Base-by-base conservation (phyloP, 2,113 vertebrate genomes). In the Bettongia penicillata region DNA sequence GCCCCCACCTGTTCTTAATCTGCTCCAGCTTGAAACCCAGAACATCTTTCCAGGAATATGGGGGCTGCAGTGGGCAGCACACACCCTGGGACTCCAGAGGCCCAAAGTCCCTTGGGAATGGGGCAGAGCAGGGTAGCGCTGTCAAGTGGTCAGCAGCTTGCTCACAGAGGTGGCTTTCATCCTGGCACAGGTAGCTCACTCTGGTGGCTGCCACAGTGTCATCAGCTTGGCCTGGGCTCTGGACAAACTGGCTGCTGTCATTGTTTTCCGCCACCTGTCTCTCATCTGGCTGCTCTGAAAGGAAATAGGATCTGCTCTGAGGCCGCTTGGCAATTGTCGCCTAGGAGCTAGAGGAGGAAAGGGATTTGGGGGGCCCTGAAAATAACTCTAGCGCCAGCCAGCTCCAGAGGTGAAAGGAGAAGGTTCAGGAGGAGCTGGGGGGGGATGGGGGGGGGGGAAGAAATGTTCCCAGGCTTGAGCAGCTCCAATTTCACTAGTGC, bases 291-390 rank as follows among this genome's bases (percentile, higher is more conserved):
- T 16, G 97, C 57, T 91, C 95, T 28, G 89, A 95, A 94, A 95
- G 92, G 97, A 97, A 97, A 97, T 94, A 51, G 94, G 95, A 97
- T 97, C 96, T 43, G 68, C n/a, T 43, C 68, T 23, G 68, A 84
- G 68, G 68, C 68, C 19, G 6, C 68, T 84, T 43, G 68, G 68
- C 68, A 90, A 91, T 90, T 53, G 93, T 96, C n/a, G 93, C 93
- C 92, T 95, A 96, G 94, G 93, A 97, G 96, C 97, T 94, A 61
- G 77, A 96, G 94, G 91, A 91, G 90, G 93, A 53, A 93, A 96
- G 96, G 95, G 96, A 97, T 96, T 97, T 97, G 93, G 93, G 93
- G 51, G 92, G 96, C 91, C 91, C 97, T 97, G 93, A 94, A 97
- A 97, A 98, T 96, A 98, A 96, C 92, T 96, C 0, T 8, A 93